Base-by-base conservation (phyloP, 2,888 invertebrate species). In the Lithophane semibrunnea region DNA sequence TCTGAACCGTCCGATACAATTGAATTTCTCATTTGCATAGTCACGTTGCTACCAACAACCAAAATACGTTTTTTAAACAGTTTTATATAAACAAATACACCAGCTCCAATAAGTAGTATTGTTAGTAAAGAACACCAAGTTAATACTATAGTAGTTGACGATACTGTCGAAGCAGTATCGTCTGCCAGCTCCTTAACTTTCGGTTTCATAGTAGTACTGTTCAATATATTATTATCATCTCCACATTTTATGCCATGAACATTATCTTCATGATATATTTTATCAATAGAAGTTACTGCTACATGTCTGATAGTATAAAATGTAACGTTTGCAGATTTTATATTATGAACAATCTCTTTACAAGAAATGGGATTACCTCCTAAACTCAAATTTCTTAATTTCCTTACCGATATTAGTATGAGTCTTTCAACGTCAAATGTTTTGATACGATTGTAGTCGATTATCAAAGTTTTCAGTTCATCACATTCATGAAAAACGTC, bases 161-260 rank as follows among this genome's bases (percentile, higher is more conserved):
- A 83, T 42, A 74, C n/a, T 10, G 69, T 60, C 44, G 80, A 47
- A 2, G 18, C 5, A 49, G 29, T 13, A 21, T n/a, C 16, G 0
- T 64, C 18, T n/a, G 75, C 61, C 44, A 72, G 56, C 2, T 66
- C 42, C 58, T 58, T 66, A 0, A 61, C 13, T 49, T 73, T 47
- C 9, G 70, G 47, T 21, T 77, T 72, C 13, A n/a, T 16, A 60
- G 79, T 49, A n/a, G 79, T 66, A 54, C 82, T 85, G 80, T 65
- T 80, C 56, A 73, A 61, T 44, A 79, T 82, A 21, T 79, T 82
- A 21, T 29, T 82, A 21, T 80, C 82, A 67, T 93, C 92, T 3
- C 96, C 96, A 90, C 96, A 96, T 86, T 91, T 91, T 42, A 96
- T 96, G 13, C 96, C 96, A 81, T 95, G 92, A 0, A 96, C 96